Evolutionary conservation across 2,797 vertebrate species (phyloP).

Genomic region (Pseudocheirus occidentalis): DNA sequence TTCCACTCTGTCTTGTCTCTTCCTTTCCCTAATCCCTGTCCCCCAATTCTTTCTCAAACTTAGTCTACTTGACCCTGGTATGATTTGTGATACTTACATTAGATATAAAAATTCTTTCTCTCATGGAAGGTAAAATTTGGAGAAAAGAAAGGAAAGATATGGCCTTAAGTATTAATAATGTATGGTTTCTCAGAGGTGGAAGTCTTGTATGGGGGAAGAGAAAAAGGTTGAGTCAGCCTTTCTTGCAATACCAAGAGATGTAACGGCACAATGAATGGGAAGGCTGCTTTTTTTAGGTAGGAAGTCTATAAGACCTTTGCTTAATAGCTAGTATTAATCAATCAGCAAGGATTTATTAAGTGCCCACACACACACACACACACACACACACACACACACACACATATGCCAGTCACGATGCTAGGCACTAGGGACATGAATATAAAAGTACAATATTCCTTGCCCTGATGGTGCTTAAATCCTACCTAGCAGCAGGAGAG

Average conservation of each 20-base stretch:
- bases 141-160: background rate
- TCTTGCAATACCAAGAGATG: background rate
- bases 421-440: background rate
- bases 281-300: background rate
- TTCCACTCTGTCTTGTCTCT: background rate
- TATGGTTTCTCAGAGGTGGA: background rate
- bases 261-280: background rate
- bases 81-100: background rate
- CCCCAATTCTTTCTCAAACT: background rate
- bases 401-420: background rate
- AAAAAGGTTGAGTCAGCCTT: background rate
- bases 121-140: background rate
- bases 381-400: too few relatives aligned
- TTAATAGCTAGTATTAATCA: background rate
- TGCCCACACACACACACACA: too few relatives aligned
- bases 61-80: background rate
- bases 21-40: background rate
- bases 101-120: background rate
- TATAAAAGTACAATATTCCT: background rate
- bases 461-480: background rate
- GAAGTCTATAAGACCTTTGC: background rate
- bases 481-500: background rate
- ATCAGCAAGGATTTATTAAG: background rate
- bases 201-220: background rate
- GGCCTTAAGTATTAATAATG: background rate